These are phyloP conservation scores for Drosophila seguyi DNA, from an alignment of 1,140 invertebrate genomes.

Conservation along the genomic window DNA sequence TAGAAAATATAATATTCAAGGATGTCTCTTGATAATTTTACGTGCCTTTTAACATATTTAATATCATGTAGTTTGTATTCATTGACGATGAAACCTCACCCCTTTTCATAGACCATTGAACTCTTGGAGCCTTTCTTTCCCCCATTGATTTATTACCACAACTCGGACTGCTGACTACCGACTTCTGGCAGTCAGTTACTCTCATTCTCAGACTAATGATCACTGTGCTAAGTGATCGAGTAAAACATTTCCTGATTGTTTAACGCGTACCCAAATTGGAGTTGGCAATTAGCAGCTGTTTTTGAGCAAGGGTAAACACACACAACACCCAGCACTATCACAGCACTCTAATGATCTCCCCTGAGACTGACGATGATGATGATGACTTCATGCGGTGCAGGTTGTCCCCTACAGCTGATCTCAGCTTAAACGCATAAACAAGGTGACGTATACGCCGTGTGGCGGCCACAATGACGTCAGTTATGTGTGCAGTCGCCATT, in stretches of 20 bases:
- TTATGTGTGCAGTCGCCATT: constrained; percentile 26
- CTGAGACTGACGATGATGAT: background rate
- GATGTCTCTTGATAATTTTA: background rate
- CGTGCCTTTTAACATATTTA: background rate
- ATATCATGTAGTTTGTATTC: background rate
- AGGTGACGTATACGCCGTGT: constrained; percentile 61
- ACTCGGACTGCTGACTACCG: background rate
- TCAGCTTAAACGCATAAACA: constrained; percentile 30
- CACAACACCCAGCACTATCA: constrained; percentile 4
- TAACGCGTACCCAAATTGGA: constrained; percentile 16
- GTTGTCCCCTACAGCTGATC: constrained; percentile 32
- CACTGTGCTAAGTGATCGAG: constrained; percentile 39
- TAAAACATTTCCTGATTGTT: constrained; percentile 45
- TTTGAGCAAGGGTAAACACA: constrained; percentile 8
- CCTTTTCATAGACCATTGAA: background rate
- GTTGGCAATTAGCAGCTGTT: constrained; percentile 39
- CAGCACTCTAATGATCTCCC: constrained; percentile 19
- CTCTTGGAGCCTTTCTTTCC: background rate
- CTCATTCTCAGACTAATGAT: constrained; percentile 19
- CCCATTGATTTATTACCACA: background rate
- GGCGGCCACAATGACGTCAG: constrained; percentile 60
- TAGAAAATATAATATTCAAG: background rate
- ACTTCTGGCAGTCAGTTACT: constrained; percentile 1
- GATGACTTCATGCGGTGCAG: constrained; percentile 27
- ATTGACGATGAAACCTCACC: background rate